Conservation (phyloP, 2,888 invertebrate species). For the Melanophora roralis region DNA sequence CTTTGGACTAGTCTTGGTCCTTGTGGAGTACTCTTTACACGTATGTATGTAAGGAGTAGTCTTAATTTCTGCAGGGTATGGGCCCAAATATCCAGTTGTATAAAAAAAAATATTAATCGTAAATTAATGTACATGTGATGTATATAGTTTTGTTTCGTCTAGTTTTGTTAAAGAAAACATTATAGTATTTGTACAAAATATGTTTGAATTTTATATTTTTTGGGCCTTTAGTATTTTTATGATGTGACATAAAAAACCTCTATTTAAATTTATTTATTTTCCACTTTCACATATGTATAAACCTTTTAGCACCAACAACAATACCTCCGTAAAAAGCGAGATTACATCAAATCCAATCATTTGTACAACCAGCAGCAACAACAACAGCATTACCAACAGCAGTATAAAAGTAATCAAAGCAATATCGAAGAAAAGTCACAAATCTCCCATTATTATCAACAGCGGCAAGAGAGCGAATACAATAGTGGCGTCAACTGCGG, state of each 20-base stretch:
- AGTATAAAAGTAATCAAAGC: constrained; percentile 54
- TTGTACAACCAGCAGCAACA: constrained; percentile 52
- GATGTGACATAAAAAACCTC: background rate
- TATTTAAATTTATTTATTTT: background rate
- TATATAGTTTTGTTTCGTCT: background rate
- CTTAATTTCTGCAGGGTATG: too few species aligned
- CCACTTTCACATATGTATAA: background rate
- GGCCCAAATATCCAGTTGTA: constrained; percentile 40
- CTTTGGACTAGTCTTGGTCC: too few species aligned
- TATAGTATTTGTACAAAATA: background rate
- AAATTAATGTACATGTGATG: background rate
- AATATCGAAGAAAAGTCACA: constrained; percentile 46
- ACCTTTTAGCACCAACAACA: constrained; percentile 47
- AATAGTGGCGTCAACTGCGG: constrained; percentile 28
- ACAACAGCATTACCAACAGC: constrained; percentile 51
- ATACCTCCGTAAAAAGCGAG: constrained; percentile 45
- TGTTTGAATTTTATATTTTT: background rate
- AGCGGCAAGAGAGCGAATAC: constrained; percentile 54
- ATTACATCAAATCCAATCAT: constrained; percentile 28
- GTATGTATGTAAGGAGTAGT: too few species aligned
- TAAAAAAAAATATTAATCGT: too few species aligned
- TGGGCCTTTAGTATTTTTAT: constrained; percentile 45
- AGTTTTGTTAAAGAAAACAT: too few species aligned
- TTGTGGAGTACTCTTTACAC: too few species aligned
- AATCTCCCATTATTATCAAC: constrained; percentile 58